phyloP scores from a whole-genome alignment of 2,113 vertebrate species.

The Rhinolophus sinicus region DNA sequence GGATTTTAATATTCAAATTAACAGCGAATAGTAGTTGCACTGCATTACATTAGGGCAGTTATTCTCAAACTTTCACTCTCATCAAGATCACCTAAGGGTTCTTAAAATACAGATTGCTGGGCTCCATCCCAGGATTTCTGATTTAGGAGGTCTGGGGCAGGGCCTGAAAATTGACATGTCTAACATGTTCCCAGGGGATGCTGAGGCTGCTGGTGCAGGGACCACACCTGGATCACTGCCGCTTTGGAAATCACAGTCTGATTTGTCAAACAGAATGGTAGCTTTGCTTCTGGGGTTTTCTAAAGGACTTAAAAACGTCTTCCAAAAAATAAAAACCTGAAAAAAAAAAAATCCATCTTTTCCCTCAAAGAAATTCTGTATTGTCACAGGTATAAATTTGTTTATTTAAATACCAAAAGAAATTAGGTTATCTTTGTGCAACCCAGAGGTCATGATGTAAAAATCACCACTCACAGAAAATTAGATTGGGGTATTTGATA shows the following conservation, averaged over 20 bases:
- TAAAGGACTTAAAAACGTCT: neutral
- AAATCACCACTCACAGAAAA: neutral
- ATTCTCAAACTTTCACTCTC: neutral
- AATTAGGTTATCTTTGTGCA: neutral
- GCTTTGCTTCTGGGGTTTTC: neutral
- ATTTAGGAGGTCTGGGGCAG: neutral
- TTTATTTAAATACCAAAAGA: slow-evolving; percentile 15
- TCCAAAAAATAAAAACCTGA: neutral
- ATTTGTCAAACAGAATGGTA: neutral
- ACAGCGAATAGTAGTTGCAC: neutral
- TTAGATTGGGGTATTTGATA: neutral
- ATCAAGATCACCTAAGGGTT: neutral
- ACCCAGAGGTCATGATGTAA: neutral
- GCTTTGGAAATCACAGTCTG: neutral
- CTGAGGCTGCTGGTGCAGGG: too few relatives aligned
- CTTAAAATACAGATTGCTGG: neutral
- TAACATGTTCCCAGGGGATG: neutral
- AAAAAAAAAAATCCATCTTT: neutral
- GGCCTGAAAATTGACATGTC: neutral
- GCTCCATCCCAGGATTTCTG: neutral
- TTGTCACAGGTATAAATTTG: neutral
- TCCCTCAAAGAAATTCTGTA: neutral
- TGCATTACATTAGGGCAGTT: neutral
- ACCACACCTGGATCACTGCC: neutral
- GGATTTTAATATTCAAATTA: slow-evolving; percentile 5